Evolutionary conservation across 2,888 invertebrate species (phyloP), one percentile per base, ranked within the genome.

Genomic region (Hirtodrosophila alboralis): DNA sequence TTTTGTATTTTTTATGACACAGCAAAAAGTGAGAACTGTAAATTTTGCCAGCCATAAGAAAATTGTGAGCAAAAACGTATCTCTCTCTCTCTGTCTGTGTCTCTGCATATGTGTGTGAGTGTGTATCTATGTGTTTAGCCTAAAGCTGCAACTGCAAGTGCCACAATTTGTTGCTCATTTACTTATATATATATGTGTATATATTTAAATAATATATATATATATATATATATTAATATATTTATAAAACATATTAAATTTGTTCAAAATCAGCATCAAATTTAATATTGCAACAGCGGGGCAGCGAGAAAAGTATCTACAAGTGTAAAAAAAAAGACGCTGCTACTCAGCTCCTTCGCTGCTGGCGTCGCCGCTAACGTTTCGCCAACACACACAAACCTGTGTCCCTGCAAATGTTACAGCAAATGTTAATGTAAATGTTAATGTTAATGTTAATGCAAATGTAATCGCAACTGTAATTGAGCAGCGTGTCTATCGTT

Each of bases 251-350:
- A 18, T 18, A 18, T 18, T 18, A 18, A 18, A 18, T 18, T 18
- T 18, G 18, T 4, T 1, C 18, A 1, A 2, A 18, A n/a, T n/a
- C n/a, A n/a, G 2, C 18, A 4, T 18, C 18, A 18, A 18, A 18
- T 18, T 18, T 5, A 1, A 18, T 18, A 4, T 18, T n/a, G 18
- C 18, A 21, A 5, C 18, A 21, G 18, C 18, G 14, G 47, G 34
- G 23, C 44, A 52, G 56, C 48, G 34, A 63, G 33, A 60, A 68
- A 68, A 65, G 62, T 73, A 67, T 75, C 73, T 61, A 69, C 69
- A 79, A 83, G 78, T 79, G 58, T 43, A 57, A 45, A 64, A 31
- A 18, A 31, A 34, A 43, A 14, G 16, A 14, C 30, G 9, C 21
- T 30, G 30, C 37, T 48, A 37, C 14, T 37, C 53, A 10, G 27